A percentile compares a stretch with the other conserved stretches of the same genome.
Evolutionary conservation across 92 coral and sea anemone genomes (phyloP).

Genomic region (Isaurus tuberculatus): DNA sequence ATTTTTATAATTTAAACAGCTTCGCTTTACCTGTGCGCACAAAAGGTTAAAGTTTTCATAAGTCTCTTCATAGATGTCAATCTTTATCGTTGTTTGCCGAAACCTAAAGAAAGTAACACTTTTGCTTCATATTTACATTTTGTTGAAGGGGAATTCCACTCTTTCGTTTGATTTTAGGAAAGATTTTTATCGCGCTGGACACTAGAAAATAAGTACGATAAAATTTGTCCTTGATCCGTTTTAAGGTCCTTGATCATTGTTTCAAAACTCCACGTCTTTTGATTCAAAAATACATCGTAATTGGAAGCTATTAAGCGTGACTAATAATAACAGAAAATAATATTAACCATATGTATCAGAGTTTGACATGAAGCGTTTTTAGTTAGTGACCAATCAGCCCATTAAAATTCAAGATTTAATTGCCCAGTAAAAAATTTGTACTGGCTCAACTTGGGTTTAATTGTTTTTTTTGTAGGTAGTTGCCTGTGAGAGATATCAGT

Average conservation of each 20-base stretch:
- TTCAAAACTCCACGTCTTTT: not conserved
- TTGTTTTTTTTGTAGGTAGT: too few relatives aligned
- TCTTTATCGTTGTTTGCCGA: not conserved
- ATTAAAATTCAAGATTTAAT: too few relatives aligned
- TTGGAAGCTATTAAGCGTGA: too few relatives aligned
- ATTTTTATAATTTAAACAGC: not conserved
- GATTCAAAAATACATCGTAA: too few relatives aligned
- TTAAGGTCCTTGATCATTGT: not conserved
- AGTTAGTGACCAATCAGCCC: too few relatives aligned
- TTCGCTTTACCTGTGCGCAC: not conserved
- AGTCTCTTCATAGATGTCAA: not conserved
- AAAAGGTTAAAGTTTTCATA: not conserved
- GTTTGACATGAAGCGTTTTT: too few relatives aligned
- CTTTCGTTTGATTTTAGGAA: not conserved
- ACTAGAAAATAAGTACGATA: not conserved
- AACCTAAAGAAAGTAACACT: too few relatives aligned
- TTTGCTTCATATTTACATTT: not conserved
- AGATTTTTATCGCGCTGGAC: not conserved
- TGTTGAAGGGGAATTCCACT: constrained; percentile 45
- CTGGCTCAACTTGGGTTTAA: too few relatives aligned
- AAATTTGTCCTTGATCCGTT: not conserved
- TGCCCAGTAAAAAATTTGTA: too few relatives aligned
- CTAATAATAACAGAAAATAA: too few relatives aligned
- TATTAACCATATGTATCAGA: too few relatives aligned
- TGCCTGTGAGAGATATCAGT: too few relatives aligned